phyloP scores from a whole-genome alignment of 2,797 vertebrate species.

The Dicrostonyx torquatus region DNA sequence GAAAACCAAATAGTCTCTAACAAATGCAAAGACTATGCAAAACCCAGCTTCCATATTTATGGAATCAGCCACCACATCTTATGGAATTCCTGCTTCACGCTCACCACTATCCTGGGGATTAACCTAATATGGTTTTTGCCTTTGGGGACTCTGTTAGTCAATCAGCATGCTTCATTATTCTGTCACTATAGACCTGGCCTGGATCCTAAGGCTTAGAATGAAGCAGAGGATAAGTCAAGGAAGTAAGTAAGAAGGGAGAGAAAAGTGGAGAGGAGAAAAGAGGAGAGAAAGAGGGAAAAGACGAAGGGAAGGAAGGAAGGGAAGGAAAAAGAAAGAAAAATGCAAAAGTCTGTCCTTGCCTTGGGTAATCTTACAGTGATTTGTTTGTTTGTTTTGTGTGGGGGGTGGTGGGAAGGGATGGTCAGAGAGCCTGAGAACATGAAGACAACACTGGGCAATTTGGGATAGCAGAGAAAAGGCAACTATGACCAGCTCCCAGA shows the following conservation, averaged over 20 bases:
- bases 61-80: neutral
- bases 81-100: neutral
- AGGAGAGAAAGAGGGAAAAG: no score
- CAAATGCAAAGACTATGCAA: neutral
- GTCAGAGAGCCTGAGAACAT: neutral
- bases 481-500: neutral
- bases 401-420: fast-evolving
- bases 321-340: neutral
- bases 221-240: neutral
- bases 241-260: neutral
- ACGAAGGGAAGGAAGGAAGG: no score
- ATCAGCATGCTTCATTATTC: neutral
- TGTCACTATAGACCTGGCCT: neutral
- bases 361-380: neutral
- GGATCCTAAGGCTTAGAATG: neutral
- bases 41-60: neutral
- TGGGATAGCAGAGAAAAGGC: neutral
- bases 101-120: neutral
- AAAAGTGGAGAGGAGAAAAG: no score
- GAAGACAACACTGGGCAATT: neutral
- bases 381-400: no score
- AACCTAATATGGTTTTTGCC: neutral
- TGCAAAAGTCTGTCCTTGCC: neutral
- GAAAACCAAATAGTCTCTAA: neutral
- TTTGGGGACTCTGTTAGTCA: conserved; percentile 3